A percentile compares a stretch with the other conserved stretches of the same genome.
These are phyloP conservation scores for Criorhina ranunculi DNA, from an alignment of 2,888 invertebrate species.

Conservation along the genomic window DNA sequence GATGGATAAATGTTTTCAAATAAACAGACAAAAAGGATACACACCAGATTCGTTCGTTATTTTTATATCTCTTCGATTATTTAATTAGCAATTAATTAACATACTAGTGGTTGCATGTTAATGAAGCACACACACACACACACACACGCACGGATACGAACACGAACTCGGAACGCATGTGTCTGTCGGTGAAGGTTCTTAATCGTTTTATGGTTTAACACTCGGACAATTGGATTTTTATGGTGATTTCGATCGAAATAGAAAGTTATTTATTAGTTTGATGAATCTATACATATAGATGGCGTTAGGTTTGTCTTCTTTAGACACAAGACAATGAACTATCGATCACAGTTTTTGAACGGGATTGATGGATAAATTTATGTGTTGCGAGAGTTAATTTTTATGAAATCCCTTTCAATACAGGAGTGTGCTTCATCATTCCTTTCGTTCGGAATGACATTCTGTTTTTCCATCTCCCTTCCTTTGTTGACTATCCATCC, in stretches of 20 bases:
- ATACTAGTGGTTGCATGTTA: constrained; percentile 48
- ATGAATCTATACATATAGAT: neutral
- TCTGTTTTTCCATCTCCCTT: neutral
- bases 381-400: constrained; percentile 10
- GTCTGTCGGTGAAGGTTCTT: constrained; percentile 15
- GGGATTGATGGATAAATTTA: neutral
- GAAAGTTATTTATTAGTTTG: constrained; percentile 37
- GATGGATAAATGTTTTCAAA: constrained; percentile 53
- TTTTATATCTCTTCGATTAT: constrained; percentile 57
- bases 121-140: constrained; percentile 9
- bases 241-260: constrained; percentile 34
- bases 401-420: neutral
- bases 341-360: neutral
- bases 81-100: constrained; percentile 72
- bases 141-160: neutral
- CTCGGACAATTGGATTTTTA: constrained; percentile 36
- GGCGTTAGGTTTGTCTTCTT: constrained; percentile 14
- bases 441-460: constrained; percentile 3
- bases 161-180: too few relatives aligned
- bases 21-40: constrained; percentile 31
- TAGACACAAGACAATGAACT: constrained; percentile 31
- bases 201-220: constrained; percentile 40
- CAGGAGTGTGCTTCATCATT: constrained; percentile 4
- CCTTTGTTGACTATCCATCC: constrained; percentile 47
- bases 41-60: constrained; percentile 24